A percentile compares a stretch with the other conserved stretches of the same genome.
These are phyloP conservation scores for Rhineura floridana DNA, from an alignment of 2,113 vertebrate genomes.

Conservation along the genomic window DNA sequence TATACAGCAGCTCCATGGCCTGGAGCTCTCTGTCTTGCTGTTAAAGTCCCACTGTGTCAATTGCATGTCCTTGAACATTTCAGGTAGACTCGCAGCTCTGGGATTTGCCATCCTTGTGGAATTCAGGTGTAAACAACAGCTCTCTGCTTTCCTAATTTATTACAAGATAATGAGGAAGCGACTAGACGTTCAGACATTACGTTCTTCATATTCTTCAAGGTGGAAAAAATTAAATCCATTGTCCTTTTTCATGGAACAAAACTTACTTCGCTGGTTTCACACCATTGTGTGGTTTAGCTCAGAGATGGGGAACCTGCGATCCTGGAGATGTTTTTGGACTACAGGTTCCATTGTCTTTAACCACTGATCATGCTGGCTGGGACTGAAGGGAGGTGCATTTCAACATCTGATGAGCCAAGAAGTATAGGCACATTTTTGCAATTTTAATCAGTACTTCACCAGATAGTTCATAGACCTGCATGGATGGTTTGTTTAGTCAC, in stretches of 20 bases:
- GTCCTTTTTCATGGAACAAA: slow-evolving; percentile 13
- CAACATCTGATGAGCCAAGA: too few species aligned
- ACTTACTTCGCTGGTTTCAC: background rate
- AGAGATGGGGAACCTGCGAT: background rate
- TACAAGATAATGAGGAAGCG: slow-evolving; percentile 38
- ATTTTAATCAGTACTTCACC: too few species aligned
- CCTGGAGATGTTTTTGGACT: background rate
- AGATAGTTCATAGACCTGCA: too few species aligned
- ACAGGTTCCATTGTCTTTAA: background rate
- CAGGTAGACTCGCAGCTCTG: slow-evolving; percentile 71
- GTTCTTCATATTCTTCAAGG: slow-evolving; percentile 41
- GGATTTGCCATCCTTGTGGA: slow-evolving; percentile 66
- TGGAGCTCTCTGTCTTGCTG: slow-evolving; percentile 78
- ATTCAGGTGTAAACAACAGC: slow-evolving; percentile 68
- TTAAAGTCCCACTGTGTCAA: slow-evolving; percentile 74
- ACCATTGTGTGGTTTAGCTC: rapidly evolving
- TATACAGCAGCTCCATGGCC: slow-evolving; percentile 79
- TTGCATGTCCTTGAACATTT: slow-evolving; percentile 82
- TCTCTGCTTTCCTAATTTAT: slow-evolving; percentile 62
- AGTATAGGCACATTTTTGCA: too few species aligned
- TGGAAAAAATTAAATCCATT: slow-evolving; percentile 35
- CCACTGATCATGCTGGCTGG: background rate
- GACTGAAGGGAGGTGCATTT: background rate
- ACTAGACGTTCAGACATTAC: slow-evolving; percentile 1
- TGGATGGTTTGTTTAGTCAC: too few species aligned